Evolutionary conservation across 2,888 invertebrate genomes (phyloP).

Genomic region (Cremastinae sp.): DNA sequence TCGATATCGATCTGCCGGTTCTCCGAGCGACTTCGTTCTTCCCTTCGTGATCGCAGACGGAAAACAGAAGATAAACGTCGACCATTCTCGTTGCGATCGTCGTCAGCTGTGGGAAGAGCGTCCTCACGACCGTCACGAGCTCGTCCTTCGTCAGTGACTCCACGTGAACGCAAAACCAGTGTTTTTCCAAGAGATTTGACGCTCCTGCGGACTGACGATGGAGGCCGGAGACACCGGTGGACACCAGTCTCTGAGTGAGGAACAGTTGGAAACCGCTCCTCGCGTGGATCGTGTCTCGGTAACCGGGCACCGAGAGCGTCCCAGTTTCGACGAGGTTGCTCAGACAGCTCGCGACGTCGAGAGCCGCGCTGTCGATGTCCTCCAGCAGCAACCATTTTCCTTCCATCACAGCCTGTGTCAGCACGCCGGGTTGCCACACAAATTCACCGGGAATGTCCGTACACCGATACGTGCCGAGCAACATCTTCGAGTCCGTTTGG

Average conservation of each 20-base stretch:
- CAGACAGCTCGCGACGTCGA: slow-evolving; percentile 94
- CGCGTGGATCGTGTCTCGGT: slow-evolving; percentile 90
- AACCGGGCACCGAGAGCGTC: slow-evolving; percentile 92
- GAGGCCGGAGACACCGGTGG: slow-evolving; percentile 69
- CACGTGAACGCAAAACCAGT: slow-evolving; percentile 90
- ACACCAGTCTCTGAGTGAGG: slow-evolving; percentile 87
- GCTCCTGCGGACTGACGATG: slow-evolving; percentile 82
- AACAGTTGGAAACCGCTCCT: slow-evolving; percentile 95
- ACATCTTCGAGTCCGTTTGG: slow-evolving; percentile 97
- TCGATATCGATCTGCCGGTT: slow-evolving; percentile 87
- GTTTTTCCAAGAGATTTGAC: slow-evolving; percentile 88
- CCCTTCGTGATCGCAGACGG: slow-evolving; percentile 85
- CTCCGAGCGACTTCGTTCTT: slow-evolving; percentile 79
- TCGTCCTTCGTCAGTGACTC: slow-evolving; percentile 90
- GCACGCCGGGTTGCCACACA: slow-evolving; percentile 96
- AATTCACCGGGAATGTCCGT: slow-evolving; percentile 99
- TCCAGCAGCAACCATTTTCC: slow-evolving; percentile 97
- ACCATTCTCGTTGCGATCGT: slow-evolving; percentile 89
- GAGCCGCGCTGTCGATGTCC: slow-evolving; percentile 96
- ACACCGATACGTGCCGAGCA: slow-evolving; percentile 96
- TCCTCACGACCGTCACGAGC: slow-evolving; percentile 87
- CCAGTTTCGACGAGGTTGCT: slow-evolving; percentile 92
- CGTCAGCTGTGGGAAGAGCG: slow-evolving; percentile 86
- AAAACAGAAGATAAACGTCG: slow-evolving; percentile 91
- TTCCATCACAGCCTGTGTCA: slow-evolving; percentile 91